Evolutionary conservation across 2,888 invertebrate species (phyloP).

Genomic region (Eupeodes luniger): DNA sequence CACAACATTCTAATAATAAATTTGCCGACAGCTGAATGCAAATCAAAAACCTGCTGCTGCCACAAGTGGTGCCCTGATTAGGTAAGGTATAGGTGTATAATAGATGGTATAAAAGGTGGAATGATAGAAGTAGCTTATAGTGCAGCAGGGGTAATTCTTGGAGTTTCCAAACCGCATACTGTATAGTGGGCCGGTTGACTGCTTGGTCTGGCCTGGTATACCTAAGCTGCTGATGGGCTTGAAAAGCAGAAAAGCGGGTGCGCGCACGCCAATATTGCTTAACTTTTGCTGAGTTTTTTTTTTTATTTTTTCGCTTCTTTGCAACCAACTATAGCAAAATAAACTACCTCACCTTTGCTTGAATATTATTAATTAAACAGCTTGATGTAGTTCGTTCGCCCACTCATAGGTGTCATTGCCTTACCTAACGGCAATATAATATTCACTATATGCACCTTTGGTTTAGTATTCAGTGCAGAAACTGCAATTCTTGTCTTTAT

Average conservation of each 20-base stretch:
- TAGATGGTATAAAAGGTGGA: not conserved
- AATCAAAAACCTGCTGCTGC: constrained; percentile 70
- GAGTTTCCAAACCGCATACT: constrained; percentile 39
- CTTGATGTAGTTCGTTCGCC: constrained; percentile 61
- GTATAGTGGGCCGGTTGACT: constrained; percentile 24
- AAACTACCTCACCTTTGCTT: constrained; percentile 32
- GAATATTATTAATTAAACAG: constrained; percentile 66
- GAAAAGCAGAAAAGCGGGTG: constrained; percentile 54
- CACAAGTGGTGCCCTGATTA: constrained; percentile 69
- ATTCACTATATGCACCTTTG: not conserved
- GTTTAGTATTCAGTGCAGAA: constrained; percentile 38
- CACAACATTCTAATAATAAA: constrained; percentile 68
- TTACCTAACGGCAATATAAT: constrained; percentile 56
- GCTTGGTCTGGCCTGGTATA: not conserved
- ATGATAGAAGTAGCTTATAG: not conserved
- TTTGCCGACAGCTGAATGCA: constrained; percentile 71
- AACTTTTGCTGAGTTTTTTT: constrained; percentile 43
- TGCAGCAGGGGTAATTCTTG: constrained; percentile 19
- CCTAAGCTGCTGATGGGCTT: not conserved
- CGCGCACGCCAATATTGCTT: constrained; percentile 58
- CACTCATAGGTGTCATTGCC: constrained; percentile 71
- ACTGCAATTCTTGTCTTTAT: constrained; percentile 41
- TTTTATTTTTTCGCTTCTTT: not conserved
- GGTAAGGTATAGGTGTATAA: constrained; percentile 24
- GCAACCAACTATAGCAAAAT: not conserved